Evolutionary conservation across 2,888 invertebrate genomes (phyloP), one percentile per base, ranked within the genome.

Genomic region (Synanthedon vespiformis): DNA sequence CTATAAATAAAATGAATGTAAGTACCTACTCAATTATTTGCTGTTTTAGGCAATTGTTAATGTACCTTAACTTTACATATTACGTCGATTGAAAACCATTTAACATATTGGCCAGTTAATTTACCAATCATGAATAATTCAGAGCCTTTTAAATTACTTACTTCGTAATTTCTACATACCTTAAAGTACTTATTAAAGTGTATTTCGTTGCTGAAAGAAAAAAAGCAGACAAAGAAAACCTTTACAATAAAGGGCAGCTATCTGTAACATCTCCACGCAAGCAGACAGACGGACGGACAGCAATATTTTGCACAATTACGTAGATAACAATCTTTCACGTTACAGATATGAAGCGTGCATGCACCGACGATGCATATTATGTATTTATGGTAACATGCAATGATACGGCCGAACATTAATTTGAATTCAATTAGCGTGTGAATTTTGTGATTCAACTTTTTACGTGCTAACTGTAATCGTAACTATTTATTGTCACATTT

Each of bases 271-370:
- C 68, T 66, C 64, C 61, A 61, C 55, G 59, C 59, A 57, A 62
- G 73, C 73, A 74, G 70, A 77, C 74, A 66, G 67, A 72, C 72
- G 68, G 68, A 77, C 55, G 53, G 52, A 69, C 58, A 71, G 70
- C 71, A 68, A 76, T 77, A 78, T 78, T 80, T 82, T 77, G 72
- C 70, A 77, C 77, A 84, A 83, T 81, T 81, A 81, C 70, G 64
- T 58, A 67, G 82, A 82, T 84, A 70, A 57, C 54, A 63, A 84
- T 82, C 81, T 64, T 54, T 48, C 56, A 57, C 59, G 65, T 58
- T 64, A 69, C 71, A 70, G 72, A 76, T 74, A 77, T 68, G 68
- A 69, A 67, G 65, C 70, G 69, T 70, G 72, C 70, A 67, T 63
- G 68, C 68, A 60, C 58, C 57, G 60, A 52, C 44, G 59, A 64